Conservation (phyloP, 2,113 vertebrate genomes). For the Atractosteus spatula region DNA sequence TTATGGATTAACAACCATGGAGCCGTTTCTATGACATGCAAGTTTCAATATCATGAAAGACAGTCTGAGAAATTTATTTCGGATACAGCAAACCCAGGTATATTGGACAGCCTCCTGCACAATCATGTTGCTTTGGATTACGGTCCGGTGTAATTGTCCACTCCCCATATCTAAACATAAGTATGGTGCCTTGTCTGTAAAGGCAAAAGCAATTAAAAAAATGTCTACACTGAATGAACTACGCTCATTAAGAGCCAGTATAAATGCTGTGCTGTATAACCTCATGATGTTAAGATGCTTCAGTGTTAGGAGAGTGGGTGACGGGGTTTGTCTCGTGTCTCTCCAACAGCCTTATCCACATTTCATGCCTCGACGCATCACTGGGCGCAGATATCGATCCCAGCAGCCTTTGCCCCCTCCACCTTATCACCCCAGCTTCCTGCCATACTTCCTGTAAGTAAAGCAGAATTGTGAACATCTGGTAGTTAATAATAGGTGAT, state of each 20-base stretch:
- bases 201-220: too few species aligned
- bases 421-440: slow-evolving; percentile 90
- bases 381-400: slow-evolving; percentile 86
- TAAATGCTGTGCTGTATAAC: background rate
- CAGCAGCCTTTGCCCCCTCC: slow-evolving; percentile 87
- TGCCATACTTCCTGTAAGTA: slow-evolving; percentile 95
- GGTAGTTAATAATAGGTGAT: too few species aligned
- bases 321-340: background rate
- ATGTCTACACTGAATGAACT: too few species aligned
- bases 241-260: too few species aligned
- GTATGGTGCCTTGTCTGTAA: background rate
- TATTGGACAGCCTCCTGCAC: too few species aligned
- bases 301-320: background rate
- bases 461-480: background rate
- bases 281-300: background rate
- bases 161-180: background rate
- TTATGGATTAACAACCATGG: too few species aligned
- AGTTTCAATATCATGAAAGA: too few species aligned
- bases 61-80: too few species aligned
- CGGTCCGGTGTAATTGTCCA: too few species aligned
- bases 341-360: slow-evolving; percentile 81
- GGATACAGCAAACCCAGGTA: too few species aligned
- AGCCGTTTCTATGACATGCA: too few species aligned
- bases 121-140: too few species aligned
- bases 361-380: slow-evolving; percentile 90